These are phyloP conservation scores for Eulemur macaco DNA, from an alignment of 2,113 vertebrate species.

Conservation along the genomic window DNA sequence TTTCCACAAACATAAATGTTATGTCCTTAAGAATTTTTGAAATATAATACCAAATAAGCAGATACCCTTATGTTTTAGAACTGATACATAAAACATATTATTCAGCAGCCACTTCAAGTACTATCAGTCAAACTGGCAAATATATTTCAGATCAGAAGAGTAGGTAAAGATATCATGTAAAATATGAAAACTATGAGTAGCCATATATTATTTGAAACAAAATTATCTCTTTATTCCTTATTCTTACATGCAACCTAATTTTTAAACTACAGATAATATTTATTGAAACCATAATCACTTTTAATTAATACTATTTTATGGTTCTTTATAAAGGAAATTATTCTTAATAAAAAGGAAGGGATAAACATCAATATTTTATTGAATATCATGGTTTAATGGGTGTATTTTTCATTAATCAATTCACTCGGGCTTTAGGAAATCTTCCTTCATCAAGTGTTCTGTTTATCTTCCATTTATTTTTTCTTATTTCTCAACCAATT, in stretches of 20 bases:
- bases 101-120: neutral
- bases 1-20: neutral
- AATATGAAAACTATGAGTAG: neutral
- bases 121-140: conserved; percentile 5
- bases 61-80: conserved; percentile 14
- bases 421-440: neutral
- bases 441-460: neutral
- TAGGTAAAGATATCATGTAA: neutral
- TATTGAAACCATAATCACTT: neutral
- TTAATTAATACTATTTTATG: neutral
- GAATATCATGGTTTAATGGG: neutral
- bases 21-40: neutral
- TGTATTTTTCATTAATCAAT: conserved; percentile 16
- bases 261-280: neutral
- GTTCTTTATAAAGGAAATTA: neutral
- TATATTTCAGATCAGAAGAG: neutral
- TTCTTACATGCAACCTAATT: neutral
- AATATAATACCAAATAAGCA: neutral
- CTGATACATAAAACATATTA: neutral
- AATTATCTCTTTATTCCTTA: neutral
- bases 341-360: neutral
- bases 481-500: neutral
- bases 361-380: conserved; percentile 16
- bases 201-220: neutral
- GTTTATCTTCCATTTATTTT: neutral